A percentile compares a stretch with the other conserved stretches of the same genome.
phyloP scores from a whole-genome alignment of 2,888 invertebrate genomes.

The Agrochola lota region DNA sequence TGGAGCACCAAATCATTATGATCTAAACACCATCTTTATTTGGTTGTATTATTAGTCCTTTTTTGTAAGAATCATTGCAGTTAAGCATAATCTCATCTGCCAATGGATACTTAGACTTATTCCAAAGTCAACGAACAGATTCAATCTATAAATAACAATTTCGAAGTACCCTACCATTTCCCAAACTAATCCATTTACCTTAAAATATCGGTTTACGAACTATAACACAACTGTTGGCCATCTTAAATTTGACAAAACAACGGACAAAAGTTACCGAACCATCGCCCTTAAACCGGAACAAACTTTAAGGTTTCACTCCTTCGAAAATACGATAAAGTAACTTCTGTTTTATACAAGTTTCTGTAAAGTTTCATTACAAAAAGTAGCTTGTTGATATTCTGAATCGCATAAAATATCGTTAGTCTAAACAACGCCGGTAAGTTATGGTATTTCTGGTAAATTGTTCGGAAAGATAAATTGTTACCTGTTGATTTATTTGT shows the following conservation, averaged over 20 bases:
- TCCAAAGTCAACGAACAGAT: background rate
- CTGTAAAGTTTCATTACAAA: slow-evolving; percentile 67
- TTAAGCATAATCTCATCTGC: background rate
- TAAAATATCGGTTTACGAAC: slow-evolving; percentile 38
- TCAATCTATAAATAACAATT: background rate
- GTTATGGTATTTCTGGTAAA: slow-evolving; percentile 45
- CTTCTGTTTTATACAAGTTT: slow-evolving; percentile 67
- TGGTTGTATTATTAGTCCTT: background rate
- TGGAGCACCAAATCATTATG: background rate
- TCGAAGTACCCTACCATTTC: slow-evolving; percentile 5
- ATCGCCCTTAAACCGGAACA: slow-evolving; percentile 56
- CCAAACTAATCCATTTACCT: slow-evolving; percentile 53
- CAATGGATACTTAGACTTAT: background rate
- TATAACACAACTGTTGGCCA: slow-evolving; percentile 47
- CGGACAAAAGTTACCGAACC: slow-evolving; percentile 61
- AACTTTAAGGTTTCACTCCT: slow-evolving; percentile 66
- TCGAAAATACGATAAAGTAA: slow-evolving; percentile 62
- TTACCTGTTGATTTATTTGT: slow-evolving; percentile 61
- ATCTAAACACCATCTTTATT: background rate
- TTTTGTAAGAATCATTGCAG: background rate
- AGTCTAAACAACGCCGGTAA: slow-evolving; percentile 45
- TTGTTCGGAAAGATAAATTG: slow-evolving; percentile 59
- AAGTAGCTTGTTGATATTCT: slow-evolving; percentile 65
- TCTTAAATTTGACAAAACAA: slow-evolving; percentile 64
- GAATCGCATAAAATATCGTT: slow-evolving; percentile 59